These are phyloP conservation scores for Synergus itoensis DNA, from an alignment of 2,888 invertebrate species.

Conservation along the genomic window DNA sequence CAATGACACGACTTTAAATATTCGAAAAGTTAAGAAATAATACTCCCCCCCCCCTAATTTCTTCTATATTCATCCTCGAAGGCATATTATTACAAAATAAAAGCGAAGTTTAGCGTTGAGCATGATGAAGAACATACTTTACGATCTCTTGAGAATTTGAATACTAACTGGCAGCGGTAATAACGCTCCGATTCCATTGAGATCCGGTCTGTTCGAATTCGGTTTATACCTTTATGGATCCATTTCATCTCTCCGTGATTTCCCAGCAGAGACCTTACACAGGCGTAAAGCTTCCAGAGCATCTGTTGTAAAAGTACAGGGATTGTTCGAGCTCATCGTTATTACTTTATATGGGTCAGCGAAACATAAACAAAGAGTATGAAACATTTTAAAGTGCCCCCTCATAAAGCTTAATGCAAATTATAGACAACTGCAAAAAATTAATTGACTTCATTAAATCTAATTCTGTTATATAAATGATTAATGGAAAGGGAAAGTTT, in stretches of 20 bases:
- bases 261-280: conserved; percentile 15
- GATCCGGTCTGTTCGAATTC: neutral
- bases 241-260: conserved; percentile 6
- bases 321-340: neutral
- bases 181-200: neutral
- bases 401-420: neutral
- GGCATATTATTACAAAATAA: neutral
- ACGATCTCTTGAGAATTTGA: too few species aligned
- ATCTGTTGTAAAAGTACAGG: conserved; percentile 2
- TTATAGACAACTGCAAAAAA: too few species aligned
- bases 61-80: neutral
- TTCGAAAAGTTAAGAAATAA: too few species aligned
- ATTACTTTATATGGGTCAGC: neutral
- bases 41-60: too few species aligned
- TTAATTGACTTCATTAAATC: too few species aligned
- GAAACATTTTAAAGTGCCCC: neutral
- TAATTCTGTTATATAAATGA: too few species aligned
- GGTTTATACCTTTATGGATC: conserved; percentile 6
- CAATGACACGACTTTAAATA: too few species aligned
- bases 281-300: neutral
- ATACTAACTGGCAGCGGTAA: neutral
- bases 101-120: neutral
- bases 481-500: too few species aligned
- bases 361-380: neutral
- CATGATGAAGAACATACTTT: neutral